phyloP scores from a whole-genome alignment of 2,888 invertebrate genomes.

The Aproaerema taeniolella region DNA sequence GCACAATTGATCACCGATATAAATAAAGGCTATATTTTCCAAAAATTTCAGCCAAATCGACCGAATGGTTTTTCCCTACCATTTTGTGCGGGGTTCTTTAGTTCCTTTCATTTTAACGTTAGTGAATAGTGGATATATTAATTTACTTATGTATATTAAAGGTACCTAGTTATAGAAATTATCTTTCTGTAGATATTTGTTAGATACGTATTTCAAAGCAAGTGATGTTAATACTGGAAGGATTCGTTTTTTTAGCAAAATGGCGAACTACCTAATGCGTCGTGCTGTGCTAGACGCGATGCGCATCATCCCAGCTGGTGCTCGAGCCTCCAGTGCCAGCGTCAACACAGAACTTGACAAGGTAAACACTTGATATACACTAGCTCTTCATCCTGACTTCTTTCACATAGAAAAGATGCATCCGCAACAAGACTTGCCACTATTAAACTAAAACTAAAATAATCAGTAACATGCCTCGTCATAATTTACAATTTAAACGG shows the following conservation, averaged over 20 bases:
- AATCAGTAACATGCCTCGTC: neutral
- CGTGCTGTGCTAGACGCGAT: slow-evolving; percentile 65
- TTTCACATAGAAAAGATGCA: too few relatives aligned
- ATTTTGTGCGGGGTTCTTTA: too few relatives aligned
- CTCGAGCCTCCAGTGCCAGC: slow-evolving; percentile 74
- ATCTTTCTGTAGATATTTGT: too few relatives aligned
- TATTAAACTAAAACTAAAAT: neutral
- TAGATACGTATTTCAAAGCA: too few relatives aligned
- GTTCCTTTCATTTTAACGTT: too few relatives aligned
- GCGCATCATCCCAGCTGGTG: slow-evolving; percentile 66
- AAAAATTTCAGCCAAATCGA: too few relatives aligned
- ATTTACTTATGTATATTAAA: too few relatives aligned
- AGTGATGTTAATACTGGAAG: neutral
- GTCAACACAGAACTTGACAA: slow-evolving; percentile 62
- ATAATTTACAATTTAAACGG: neutral
- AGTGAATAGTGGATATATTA: too few relatives aligned
- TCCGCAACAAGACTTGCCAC: neutral
- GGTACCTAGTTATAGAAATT: too few relatives aligned
- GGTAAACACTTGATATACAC: slow-evolving; percentile 31
- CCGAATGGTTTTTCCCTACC: too few relatives aligned
- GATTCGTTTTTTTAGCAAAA: slow-evolving; percentile 27
- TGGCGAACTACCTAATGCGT: slow-evolving; percentile 62
- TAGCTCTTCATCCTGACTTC: neutral
- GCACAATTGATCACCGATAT: too few relatives aligned
- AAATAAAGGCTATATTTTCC: too few relatives aligned